Percentiles rank a stretch among this genome's conserved stretches.
phyloP scores from a whole-genome alignment of 1,140 invertebrate species.

The Wasmannia auropunctata region DNA sequence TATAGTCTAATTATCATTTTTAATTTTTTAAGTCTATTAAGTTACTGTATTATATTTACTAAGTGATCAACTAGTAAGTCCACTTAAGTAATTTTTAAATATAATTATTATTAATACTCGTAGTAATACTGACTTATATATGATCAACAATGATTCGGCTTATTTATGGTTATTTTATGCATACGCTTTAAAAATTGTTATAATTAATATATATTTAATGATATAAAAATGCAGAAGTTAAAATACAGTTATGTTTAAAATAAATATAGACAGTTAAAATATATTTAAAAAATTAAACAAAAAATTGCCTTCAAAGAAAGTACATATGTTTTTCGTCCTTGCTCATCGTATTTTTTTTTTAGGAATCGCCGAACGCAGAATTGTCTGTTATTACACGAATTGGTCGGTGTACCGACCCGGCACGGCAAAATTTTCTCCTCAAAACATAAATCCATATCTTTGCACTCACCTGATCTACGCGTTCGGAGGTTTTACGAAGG shows the following conservation, averaged over 20 bases:
- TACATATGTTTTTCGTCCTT: neutral
- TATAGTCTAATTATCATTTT: neutral
- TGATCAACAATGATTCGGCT: neutral
- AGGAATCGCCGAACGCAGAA: conserved; percentile 87
- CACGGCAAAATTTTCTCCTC: conserved; percentile 95
- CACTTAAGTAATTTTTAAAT: neutral
- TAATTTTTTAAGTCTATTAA: neutral
- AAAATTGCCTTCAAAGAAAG: neutral
- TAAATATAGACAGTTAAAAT: no score
- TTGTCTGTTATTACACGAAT: conserved; percentile 97
- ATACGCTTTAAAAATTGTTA: neutral
- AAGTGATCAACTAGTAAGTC: neutral
- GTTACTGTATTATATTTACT: neutral
- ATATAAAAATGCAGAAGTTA: neutral
- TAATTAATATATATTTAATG: neutral
- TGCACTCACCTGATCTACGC: conserved; percentile 98
- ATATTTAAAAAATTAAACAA: neutral
- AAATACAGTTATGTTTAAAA: no score
- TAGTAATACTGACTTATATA: no score
- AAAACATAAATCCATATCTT: conserved; percentile 97
- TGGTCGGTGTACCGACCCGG: conserved; percentile 96
- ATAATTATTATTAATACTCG: neutral
- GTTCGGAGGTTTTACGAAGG: conserved; percentile 96
- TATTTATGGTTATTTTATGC: neutral
- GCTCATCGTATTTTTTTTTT: conserved; percentile 58